Conservation (phyloP, 1,140 invertebrate genomes). For the Brachionus calyciflorus region DNA sequence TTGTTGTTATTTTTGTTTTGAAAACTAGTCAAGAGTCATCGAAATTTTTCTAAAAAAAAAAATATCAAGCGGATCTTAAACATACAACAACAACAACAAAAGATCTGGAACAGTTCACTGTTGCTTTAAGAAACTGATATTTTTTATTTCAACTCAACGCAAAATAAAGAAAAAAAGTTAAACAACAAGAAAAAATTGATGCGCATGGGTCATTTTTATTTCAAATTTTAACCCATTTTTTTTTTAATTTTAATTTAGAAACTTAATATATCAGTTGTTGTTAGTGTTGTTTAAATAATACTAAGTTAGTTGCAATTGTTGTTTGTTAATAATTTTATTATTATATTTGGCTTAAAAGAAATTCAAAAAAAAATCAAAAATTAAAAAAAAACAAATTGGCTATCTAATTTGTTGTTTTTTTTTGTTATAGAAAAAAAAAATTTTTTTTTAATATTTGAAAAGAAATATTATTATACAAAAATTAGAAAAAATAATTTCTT, state of each 20-base stretch:
- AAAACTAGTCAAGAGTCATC: too few species aligned
- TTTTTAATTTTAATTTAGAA: conserved; percentile 9
- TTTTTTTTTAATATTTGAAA: too few species aligned
- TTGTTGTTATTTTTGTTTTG: too few species aligned
- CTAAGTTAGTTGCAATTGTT: conserved; percentile 27
- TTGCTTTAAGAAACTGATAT: too few species aligned
- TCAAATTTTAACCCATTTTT: neutral
- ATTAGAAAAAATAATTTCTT: too few species aligned
- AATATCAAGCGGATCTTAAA: neutral
- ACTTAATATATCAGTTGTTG: conserved; percentile 30
- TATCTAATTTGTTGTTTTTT: conserved; percentile 28
- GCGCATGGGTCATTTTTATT: conserved; percentile 30
- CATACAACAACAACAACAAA: neutral
- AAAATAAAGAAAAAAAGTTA: too few species aligned
- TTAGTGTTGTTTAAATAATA: neutral
- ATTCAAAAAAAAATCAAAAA: neutral
- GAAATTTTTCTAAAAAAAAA: neutral
- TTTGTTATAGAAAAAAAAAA: conserved; percentile 29
- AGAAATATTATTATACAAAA: too few species aligned
- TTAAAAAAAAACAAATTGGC: conserved; percentile 11
- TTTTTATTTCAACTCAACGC: too few species aligned
- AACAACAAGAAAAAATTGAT: neutral
- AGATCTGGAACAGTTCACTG: neutral
- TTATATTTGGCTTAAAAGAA: neutral
- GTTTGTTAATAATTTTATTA: neutral